Base-by-base conservation (phyloP, 2,888 invertebrate genomes). In the Rotaria sp. region DNA sequence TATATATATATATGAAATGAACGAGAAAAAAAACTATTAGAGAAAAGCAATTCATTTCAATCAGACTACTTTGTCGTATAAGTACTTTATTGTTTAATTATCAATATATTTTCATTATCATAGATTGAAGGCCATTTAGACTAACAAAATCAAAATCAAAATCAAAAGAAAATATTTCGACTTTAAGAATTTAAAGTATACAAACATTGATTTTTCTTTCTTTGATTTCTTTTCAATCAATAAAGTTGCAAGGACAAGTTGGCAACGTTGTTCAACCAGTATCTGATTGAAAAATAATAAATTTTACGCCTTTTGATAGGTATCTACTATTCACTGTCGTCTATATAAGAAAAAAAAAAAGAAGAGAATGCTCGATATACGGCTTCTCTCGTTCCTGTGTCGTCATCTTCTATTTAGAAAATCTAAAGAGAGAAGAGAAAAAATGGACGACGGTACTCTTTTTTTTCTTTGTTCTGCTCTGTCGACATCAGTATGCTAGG, bases 261-360 rank as follows among this genome's bases (percentile, higher is more conserved):
- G 13, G 35, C 38, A 35, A 35, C 15, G 13, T 21, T 67, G 35
- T 35, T 35, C 35, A 18, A 67, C 35, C 35, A 67, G 21, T 67
- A 21, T 67, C 18, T 67, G 67, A 67, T 67, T 67, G 67, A 67
- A 67, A 67, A 67, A 67, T 67, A 67, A 67, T 67, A 67, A 67
- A 67, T 67, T 38, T 35, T 67, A 21, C 67, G 67, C 35, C 67
- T 67, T 67, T 67, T 30, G 35, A 67, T 18, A 67, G 35, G 67
- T 67, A 67, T 67, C 67, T 35, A 35, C 67, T 21, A 5, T 67
- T 67, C 67, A 5, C 21, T 30, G 30, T 35, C 26, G 67, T 21
- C 67, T 35, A 35, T 67, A 67, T 35, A 67, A 67, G 35, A 30
- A 21, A 21, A 67, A 67, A 21, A 67, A 59, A 18, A n/a, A 13